phyloP scores from a whole-genome alignment of 2,113 vertebrate genomes.

The Ophiodon elongatus region DNA sequence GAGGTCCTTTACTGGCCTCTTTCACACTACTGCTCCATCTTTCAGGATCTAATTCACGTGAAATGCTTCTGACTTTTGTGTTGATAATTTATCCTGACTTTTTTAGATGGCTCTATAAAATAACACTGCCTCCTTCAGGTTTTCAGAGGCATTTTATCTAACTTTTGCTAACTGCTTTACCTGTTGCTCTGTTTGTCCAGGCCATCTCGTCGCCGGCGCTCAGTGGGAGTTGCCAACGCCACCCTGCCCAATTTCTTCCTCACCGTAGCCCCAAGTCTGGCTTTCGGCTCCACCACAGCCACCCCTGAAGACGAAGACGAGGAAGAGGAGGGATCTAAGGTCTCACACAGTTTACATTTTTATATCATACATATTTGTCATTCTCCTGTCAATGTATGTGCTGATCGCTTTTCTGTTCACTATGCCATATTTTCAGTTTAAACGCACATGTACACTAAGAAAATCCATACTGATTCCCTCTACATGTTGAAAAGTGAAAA shows the following conservation, averaged over 20 bases:
- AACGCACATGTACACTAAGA: neutral
- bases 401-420: neutral
- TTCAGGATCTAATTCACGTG: neutral
- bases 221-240: constrained; percentile 85
- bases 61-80: neutral
- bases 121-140: neutral
- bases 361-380: neutral
- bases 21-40: neutral
- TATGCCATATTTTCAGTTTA: neutral
- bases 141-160: neutral
- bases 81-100: neutral
- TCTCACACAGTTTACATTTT: constrained; percentile 18
- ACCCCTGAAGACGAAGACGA: constrained; percentile 56
- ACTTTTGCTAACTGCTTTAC: constrained; percentile 16
- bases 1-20: constrained; percentile 9
- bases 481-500: neutral
- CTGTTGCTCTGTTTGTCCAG: constrained; percentile 70
- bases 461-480: neutral
- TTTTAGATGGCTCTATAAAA: neutral
- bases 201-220: constrained; percentile 89
- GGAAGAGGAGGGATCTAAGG: constrained; percentile 83
- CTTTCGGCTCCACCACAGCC: constrained; percentile 77
- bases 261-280: constrained; percentile 72
- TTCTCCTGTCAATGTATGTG: neutral
- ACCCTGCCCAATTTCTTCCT: constrained; percentile 71